Base-by-base conservation (phyloP, 2,888 invertebrate genomes). In the Margaritifera margaritifera region DNA sequence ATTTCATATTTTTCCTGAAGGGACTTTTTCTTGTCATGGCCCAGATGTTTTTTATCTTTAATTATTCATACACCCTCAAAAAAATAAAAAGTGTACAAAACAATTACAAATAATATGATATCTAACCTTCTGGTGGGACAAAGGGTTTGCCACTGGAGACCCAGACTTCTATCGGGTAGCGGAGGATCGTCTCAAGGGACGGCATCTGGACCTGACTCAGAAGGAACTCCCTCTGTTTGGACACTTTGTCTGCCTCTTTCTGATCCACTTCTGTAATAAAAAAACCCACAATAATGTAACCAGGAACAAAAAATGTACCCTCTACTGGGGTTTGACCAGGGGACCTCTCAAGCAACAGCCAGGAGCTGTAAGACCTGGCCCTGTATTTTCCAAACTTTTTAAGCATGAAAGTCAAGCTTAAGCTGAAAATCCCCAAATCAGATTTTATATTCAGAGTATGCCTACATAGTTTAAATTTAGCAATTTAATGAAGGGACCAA, bases 161-260 rank as follows among this genome's bases (percentile, higher is more conserved):
- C 89, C 89, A 90, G 15, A 89, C 85, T 71, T 90, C 90, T 58
- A 90, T 85, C 0, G 89, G 89, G 66, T 87, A 89, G 31, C 86
- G 80, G 6, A 89, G 83, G 22, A 90, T 86, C 20, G 83, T 74
- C 42, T 88, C 89, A n/a, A 85, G 72, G 8, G 87, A 78, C 4
- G 89, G 89, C 56, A 83, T 68, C 31, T 80, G 78, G 4, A 88
- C 81, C 62, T 84, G 80, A 62, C 79, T 84, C 56, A 85, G 77
- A 24, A 86, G 67, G 63, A 77, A 71, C 31, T 85, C 83, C 57
- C 84, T 72, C 67, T 83, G 78, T 42, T 73, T 68, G 18, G 68
- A 64, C 25, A 81, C 66, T 67, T 84, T 85, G 25, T 77, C 74
- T 3, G 79, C 78, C 61, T 85, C 85, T 58, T 80, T 75, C 18